A percentile compares a stretch with the other conserved stretches of the same genome.
phyloP scores from a whole-genome alignment of 2,113 vertebrate species.

The Meleagris gallopavo region DNA sequence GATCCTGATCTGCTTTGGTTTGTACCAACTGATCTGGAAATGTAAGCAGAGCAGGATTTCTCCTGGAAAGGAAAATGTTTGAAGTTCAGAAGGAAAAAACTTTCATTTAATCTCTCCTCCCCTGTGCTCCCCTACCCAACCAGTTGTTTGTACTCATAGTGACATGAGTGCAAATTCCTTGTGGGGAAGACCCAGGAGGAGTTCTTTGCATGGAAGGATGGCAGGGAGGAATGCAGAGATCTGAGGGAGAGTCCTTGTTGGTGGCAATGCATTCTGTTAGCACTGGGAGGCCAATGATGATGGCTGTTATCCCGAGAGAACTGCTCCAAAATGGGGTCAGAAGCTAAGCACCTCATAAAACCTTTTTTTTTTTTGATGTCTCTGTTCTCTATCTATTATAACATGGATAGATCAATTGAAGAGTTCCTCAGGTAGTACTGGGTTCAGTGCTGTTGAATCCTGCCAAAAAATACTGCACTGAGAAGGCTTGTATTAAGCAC shows the following conservation, averaged over 20 bases:
- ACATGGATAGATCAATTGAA: background rate
- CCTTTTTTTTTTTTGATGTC: background rate
- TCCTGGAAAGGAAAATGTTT: background rate
- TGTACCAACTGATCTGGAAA: background rate
- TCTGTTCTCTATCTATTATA: rapidly evolving
- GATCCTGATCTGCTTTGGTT: background rate
- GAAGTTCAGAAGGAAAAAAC: background rate
- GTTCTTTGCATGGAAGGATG: background rate
- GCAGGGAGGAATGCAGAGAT: background rate
- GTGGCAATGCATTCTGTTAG: background rate
- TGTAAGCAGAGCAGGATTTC: background rate
- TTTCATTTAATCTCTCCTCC: background rate
- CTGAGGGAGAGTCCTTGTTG: background rate
- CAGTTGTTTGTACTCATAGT: background rate
- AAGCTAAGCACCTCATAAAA: background rate
- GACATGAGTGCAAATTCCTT: background rate
- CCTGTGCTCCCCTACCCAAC: background rate
- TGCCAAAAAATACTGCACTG: background rate
- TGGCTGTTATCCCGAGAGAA: background rate
- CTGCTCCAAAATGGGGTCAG: background rate
- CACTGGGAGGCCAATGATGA: background rate
- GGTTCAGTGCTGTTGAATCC: background rate
- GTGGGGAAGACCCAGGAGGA: no score
- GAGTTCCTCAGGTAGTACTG: background rate
- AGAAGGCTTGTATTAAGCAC: background rate